Conservation (phyloP, 2,888 invertebrate genomes). For the Auanema sp. region DNA sequence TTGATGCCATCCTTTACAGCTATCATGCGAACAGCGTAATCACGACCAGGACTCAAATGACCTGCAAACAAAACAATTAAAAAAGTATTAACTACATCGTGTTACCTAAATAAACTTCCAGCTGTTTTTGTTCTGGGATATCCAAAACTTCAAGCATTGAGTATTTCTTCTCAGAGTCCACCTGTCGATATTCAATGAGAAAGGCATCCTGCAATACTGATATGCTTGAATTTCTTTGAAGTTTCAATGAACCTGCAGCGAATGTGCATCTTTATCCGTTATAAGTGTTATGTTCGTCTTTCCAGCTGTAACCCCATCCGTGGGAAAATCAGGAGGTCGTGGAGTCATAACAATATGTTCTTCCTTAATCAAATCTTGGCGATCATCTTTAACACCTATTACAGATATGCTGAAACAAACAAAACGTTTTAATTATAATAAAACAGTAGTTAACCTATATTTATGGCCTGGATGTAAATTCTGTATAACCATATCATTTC, state of each 20-base stretch:
- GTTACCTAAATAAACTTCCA: conserved; percentile 56
- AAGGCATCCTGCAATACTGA: conserved; percentile 43
- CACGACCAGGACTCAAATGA: conserved; percentile 59
- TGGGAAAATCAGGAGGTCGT: conserved; percentile 45
- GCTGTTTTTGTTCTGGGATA: conserved; percentile 55
- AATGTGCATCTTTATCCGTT: conserved; percentile 50
- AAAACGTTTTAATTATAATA: neutral
- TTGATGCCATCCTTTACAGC: conserved; percentile 56
- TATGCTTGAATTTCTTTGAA: too few relatives aligned
- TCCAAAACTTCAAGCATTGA: conserved; percentile 60
- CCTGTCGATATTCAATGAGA: conserved; percentile 52
- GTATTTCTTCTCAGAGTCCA: conserved; percentile 57
- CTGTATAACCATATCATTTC: conserved; percentile 51
- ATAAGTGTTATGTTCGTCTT: conserved; percentile 58
- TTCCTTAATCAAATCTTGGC: conserved; percentile 54
- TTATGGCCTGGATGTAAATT: conserved; percentile 56
- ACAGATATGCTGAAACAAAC: conserved; percentile 47
- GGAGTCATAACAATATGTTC: conserved; percentile 60
- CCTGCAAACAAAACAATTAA: conserved; percentile 16
- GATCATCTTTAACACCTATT: conserved; percentile 51
- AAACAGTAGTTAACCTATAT: conserved; percentile 38
- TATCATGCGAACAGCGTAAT: conserved; percentile 55
- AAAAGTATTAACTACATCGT: neutral
- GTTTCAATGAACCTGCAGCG: conserved; percentile 52
- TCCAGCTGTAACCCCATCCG: conserved; percentile 34